phyloP scores from a whole-genome alignment of 2,888 invertebrate genomes.

The Hypsopygia costalis region DNA sequence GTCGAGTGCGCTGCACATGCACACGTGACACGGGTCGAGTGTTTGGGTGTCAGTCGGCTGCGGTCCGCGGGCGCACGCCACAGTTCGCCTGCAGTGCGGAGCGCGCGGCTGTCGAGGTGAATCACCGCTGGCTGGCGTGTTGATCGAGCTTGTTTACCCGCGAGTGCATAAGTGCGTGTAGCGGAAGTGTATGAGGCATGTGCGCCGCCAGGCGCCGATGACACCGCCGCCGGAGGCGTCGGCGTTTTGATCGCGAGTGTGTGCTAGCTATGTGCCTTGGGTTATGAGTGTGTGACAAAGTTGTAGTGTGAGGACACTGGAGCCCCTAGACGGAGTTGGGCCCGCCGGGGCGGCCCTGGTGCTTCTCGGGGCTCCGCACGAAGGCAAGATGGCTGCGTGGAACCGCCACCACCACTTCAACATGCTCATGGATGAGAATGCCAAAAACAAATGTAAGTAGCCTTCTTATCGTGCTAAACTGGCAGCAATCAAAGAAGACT shows the following conservation, averaged over 20 bases:
- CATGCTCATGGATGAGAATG: constrained; percentile 86
- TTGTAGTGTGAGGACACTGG: constrained; percentile 81
- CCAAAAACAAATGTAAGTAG: constrained; percentile 84
- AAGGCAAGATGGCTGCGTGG: constrained; percentile 86
- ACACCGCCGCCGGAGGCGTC: constrained; percentile 64
- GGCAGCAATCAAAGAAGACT: no score
- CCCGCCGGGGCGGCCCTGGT: constrained; percentile 81
- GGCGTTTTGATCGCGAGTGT: constrained; percentile 66
- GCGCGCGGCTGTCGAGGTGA: constrained; percentile 65
- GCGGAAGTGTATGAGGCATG: constrained; percentile 75
- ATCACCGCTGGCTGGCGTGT: constrained; percentile 66
- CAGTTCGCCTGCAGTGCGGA: constrained; percentile 69
- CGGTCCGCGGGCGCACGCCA: constrained; percentile 58
- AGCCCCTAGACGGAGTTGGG: constrained; percentile 83
- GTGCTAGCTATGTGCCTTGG: constrained; percentile 70
- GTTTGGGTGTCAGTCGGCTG: constrained; percentile 73
- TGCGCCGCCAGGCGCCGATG: constrained; percentile 71
- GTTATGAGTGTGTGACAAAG: constrained; percentile 80
- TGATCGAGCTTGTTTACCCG: constrained; percentile 74
- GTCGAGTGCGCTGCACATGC: constrained; percentile 47
- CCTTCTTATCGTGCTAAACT: no score
- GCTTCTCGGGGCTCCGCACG: constrained; percentile 81
- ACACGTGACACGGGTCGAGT: constrained; percentile 69
- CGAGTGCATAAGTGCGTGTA: constrained; percentile 75
- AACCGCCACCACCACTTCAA: constrained; percentile 87